A percentile compares a stretch with the other conserved stretches of the same genome.
Conservation (phyloP, 2,888 invertebrate species). For the Acanthosoma haemorrhoidale region DNA sequence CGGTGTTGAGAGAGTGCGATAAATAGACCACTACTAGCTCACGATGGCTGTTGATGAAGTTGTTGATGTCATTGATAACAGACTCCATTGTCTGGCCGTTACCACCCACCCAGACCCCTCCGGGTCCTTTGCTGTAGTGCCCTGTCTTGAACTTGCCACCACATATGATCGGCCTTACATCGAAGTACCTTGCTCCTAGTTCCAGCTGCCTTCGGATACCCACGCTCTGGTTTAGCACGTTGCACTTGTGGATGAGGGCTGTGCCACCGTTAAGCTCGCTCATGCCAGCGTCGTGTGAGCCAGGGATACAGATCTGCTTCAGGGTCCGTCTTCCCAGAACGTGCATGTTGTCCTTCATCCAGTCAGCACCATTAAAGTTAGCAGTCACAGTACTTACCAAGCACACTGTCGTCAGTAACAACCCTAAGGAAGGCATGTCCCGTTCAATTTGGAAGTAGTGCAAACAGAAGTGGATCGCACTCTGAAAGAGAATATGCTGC, state of each 20-base stretch:
- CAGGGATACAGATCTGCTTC: neutral
- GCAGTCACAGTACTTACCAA: too few relatives aligned
- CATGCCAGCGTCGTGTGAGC: neutral
- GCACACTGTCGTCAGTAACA: too few relatives aligned
- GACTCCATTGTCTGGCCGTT: neutral
- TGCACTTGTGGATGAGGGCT: neutral
- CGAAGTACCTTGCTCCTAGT: neutral
- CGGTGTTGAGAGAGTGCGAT: neutral
- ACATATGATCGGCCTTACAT: neutral
- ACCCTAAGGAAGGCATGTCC: too few relatives aligned
- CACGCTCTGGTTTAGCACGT: neutral
- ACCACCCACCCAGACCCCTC: neutral
- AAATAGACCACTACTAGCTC: neutral
- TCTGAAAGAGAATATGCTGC: too few relatives aligned
- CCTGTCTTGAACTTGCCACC: neutral
- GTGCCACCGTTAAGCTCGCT: neutral
- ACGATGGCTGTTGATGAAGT: neutral
- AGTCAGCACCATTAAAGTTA: neutral
- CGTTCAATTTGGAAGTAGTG: too few relatives aligned
- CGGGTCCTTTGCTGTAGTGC: neutral
- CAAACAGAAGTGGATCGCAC: too few relatives aligned
- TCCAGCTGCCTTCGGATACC: neutral
- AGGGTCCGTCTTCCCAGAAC: neutral
- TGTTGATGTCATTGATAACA: neutral
- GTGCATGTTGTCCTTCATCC: neutral